Evolutionary conservation across 2,888 invertebrate genomes (phyloP).

Genomic region (Drosophila flavopinicola): DNA sequence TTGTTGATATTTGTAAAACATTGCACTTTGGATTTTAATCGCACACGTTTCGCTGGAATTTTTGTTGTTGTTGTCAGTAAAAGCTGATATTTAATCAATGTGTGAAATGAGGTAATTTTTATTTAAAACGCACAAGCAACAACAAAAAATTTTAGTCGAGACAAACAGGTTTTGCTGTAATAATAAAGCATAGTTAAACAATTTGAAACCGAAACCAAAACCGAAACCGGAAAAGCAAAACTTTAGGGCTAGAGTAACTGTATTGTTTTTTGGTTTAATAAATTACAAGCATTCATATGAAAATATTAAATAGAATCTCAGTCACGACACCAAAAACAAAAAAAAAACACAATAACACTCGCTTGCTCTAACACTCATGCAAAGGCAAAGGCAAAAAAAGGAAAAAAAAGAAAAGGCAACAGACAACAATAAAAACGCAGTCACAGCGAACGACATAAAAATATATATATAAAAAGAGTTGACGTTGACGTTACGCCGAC

Average conservation of each 20-base stretch:
- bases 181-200: constrained; percentile 38
- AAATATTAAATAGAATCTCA: constrained; percentile 47
- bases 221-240: constrained; percentile 32
- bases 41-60: constrained; percentile 20
- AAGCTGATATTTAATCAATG: too few species aligned
- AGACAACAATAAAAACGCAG: constrained; percentile 57
- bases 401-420: constrained; percentile 40
- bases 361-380: constrained; percentile 26
- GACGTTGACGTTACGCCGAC: constrained; percentile 52
- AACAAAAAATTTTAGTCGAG: constrained; percentile 32
- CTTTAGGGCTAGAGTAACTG: not conserved
- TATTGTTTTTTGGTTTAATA: constrained; percentile 3
- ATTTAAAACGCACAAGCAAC: constrained; percentile 47
- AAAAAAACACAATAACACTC: constrained; percentile 32
- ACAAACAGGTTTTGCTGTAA: constrained; percentile 52
- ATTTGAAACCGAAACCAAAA: constrained; percentile 19
- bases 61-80: not conserved
- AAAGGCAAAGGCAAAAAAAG: constrained; percentile 27
- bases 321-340: constrained; percentile 43
- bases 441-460: constrained; percentile 40
- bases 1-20: constrained; percentile 22
- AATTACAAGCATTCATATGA: constrained; percentile 31
- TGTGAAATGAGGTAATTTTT: constrained; percentile 76
- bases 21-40: constrained; percentile 29
- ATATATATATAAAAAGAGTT: constrained; percentile 48